Conservation (phyloP, 92 coral and sea anemone genomes). For the Actinostola sp. region DNA sequence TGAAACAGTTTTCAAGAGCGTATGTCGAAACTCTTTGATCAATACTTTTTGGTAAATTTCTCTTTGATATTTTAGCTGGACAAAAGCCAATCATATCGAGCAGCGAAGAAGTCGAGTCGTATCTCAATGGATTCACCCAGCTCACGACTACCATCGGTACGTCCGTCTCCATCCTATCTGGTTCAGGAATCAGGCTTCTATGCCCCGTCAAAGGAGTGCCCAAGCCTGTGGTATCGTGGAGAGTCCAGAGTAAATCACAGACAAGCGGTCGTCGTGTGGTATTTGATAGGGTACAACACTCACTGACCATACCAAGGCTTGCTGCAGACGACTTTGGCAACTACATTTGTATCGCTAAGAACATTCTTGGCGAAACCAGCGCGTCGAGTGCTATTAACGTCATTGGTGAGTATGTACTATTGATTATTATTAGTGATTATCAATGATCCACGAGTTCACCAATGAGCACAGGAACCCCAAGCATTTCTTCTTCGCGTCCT, state of each 20-base stretch:
- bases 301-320: slow-evolving; percentile 46
- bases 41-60: neutral
- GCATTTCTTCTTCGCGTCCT: too few species aligned
- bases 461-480: too few species aligned
- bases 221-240: slow-evolving; percentile 64
- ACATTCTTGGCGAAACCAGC: slow-evolving; percentile 52
- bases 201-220: slow-evolving; percentile 79
- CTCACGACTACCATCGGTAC: slow-evolving; percentile 28
- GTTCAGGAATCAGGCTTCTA: slow-evolving; percentile 30
- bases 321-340: slow-evolving; percentile 55
- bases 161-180: slow-evolving; percentile 33
- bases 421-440: too few species aligned
- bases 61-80: slow-evolving; percentile 23
- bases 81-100: slow-evolving; percentile 31
- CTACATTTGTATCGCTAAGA: slow-evolving; percentile 65
- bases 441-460: too few species aligned
- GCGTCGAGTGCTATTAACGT: slow-evolving; percentile 42
- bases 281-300: slow-evolving; percentile 24
- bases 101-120: slow-evolving; percentile 30
- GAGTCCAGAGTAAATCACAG: slow-evolving; percentile 30
- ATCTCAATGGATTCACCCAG: slow-evolving; percentile 26
- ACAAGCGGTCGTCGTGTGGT: slow-evolving; percentile 3
- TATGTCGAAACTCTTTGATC: neutral
- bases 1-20: too few species aligned
- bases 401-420: slow-evolving; percentile 44